These are phyloP conservation scores for Saccostrea cuccullata DNA, from an alignment of 1,140 invertebrate genomes.

Conservation along the genomic window DNA sequence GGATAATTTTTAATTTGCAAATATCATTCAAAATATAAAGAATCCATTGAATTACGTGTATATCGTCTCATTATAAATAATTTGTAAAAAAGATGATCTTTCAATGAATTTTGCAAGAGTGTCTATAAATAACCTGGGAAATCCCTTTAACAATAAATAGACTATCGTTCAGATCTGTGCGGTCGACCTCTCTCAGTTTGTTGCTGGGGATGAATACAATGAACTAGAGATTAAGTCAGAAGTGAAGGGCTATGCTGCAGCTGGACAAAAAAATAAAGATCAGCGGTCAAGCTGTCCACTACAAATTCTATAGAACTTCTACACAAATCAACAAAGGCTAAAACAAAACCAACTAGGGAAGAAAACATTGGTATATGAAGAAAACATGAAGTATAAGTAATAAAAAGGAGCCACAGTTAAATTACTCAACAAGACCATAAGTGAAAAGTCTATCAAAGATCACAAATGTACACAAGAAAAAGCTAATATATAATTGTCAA, in stretches of 20 bases:
- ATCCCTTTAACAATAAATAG: neutral
- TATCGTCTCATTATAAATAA: neutral
- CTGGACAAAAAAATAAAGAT: neutral
- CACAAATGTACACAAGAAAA: slow-evolving; percentile 31
- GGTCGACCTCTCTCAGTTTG: neutral
- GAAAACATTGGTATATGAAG: slow-evolving; percentile 23
- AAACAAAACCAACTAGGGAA: slow-evolving; percentile 35
- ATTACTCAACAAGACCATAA: slow-evolving; percentile 20
- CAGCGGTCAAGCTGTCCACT: neutral
- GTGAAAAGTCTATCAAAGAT: slow-evolving; percentile 35
- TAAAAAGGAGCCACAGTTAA: neutral
- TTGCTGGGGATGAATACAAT: slow-evolving; percentile 1
- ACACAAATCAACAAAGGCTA: slow-evolving; percentile 23
- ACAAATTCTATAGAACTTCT: neutral
- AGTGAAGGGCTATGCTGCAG: neutral
- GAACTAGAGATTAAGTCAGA: neutral
- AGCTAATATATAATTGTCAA: slow-evolving; percentile 25
- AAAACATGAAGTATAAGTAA: slow-evolving; percentile 20
- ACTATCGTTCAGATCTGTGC: slow-evolving; percentile 11
- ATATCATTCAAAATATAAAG: neutral
- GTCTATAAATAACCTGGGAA: neutral
- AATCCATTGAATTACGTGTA: neutral
- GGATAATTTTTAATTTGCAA: neutral
- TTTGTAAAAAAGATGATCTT: neutral
- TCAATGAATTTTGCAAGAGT: neutral